Evolutionary conservation across 2,888 invertebrate genomes (phyloP), one percentile per base, ranked within the genome.

Genomic region (Plemyria rubiginata): DNA sequence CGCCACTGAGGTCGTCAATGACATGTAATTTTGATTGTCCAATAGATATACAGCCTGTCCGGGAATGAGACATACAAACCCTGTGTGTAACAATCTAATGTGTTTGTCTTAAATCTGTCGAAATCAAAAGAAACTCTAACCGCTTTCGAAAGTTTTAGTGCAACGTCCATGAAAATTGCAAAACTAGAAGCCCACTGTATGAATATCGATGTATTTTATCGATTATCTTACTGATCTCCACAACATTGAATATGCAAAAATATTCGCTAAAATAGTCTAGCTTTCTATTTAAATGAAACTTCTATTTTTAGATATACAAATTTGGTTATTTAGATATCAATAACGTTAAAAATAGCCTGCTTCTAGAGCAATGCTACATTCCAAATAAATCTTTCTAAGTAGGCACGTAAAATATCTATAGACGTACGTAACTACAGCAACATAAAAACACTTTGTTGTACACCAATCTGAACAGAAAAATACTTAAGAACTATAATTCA

Each of bases 241-340:
- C 22, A 41, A 12, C 11, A 59, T 59, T 29, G 41, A 49, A 50
- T 60, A 53, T 54, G 7, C 50, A 38, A n/a, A 54, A 32, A 45
- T 45, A 45, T 60, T 22, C 41, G 13, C 60, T 36, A 43, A 49
- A 50, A 9, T 15, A 16, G 53, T 53, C 54, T 49, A 36, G 32
- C 60, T 60, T 60, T 60, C 60, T 60, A 54, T 60, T 54, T 38
- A 60, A 55, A 55, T 43, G 32, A 11, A 36, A 61, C n/a, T 28
- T 40, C 53, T 62, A 55, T 29, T 45, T 41, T 16, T 60, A 54
- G 60, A 50, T 60, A 36, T 45, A 46, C 43, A 15, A 43, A 60
- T 53, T 53, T 8, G 16, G 16, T n/a, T 43, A 32, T 41, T 11
- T 7, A 28, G 40, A 60, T 54, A 41, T 49, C 32, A 29, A n/a